Evolutionary conservation across 2,888 invertebrate species (phyloP).

Genomic region (Danaus chrysippus): DNA sequence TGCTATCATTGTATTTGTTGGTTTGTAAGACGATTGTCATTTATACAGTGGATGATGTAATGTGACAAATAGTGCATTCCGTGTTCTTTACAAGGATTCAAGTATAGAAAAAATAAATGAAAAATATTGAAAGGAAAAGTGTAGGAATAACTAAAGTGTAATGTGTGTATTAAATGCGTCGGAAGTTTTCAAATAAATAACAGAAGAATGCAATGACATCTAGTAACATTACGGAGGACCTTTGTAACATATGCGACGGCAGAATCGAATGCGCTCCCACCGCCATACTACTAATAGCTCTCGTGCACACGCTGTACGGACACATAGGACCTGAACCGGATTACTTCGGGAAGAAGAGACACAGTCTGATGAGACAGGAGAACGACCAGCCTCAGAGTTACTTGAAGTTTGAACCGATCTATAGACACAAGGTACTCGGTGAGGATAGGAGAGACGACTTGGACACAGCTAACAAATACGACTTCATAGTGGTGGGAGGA

Average conservation of each 20-base stretch:
- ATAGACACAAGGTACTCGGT: slow-evolving; percentile 26
- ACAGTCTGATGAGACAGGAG: slow-evolving; percentile 24
- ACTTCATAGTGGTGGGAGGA: slow-evolving; percentile 66
- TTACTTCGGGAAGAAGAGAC: slow-evolving; percentile 52
- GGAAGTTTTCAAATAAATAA: slow-evolving; percentile 10
- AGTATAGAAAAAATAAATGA: too few species aligned
- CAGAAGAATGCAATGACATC: slow-evolving; percentile 62
- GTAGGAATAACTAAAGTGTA: background rate
- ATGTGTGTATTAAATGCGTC: background rate
- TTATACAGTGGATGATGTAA: slow-evolving; percentile 1
- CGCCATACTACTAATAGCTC: slow-evolving; percentile 64
- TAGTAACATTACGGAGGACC: slow-evolving; percentile 60
- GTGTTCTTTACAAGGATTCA: too few species aligned
- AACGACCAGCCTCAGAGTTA: slow-evolving; percentile 20
- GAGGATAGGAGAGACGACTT: slow-evolving; percentile 26
- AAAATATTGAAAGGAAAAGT: background rate
- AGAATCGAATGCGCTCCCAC: slow-evolving; percentile 70
- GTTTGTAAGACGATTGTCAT: background rate
- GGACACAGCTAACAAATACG: slow-evolving; percentile 44
- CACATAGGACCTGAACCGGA: slow-evolving; percentile 61
- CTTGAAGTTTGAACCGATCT: slow-evolving; percentile 11
- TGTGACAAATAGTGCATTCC: slow-evolving; percentile 1
- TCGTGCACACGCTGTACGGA: slow-evolving; percentile 67
- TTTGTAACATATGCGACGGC: slow-evolving; percentile 70
- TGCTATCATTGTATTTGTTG: background rate